These are phyloP conservation scores for Drosophila dives DNA, from an alignment of 2,888 invertebrate species.

Conservation along the genomic window DNA sequence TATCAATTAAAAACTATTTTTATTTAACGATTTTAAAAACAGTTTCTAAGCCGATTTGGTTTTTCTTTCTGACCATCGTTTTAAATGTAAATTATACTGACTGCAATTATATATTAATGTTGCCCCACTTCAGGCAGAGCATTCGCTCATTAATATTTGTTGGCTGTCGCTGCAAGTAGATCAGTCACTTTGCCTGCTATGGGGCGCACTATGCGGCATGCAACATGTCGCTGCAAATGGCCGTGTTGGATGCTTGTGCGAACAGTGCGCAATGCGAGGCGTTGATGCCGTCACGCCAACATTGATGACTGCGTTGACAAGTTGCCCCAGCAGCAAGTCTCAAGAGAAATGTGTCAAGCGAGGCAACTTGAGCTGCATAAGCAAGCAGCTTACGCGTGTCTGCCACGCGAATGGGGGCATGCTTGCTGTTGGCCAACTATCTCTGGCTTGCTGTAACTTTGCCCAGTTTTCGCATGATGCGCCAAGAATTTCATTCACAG, in stretches of 20 bases:
- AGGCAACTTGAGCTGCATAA: conserved; percentile 77
- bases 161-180: conserved; percentile 45
- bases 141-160: conserved; percentile 82
- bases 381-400: conserved; percentile 64
- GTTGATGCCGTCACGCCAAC: conserved; percentile 65
- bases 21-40: neutral
- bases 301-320: conserved; percentile 79
- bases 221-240: conserved; percentile 45
- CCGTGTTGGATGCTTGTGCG: conserved; percentile 45
- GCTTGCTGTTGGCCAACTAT: conserved; percentile 28
- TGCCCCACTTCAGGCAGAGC: conserved; percentile 15
- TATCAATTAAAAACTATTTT: neutral
- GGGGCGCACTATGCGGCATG: conserved; percentile 56
- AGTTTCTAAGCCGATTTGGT: neutral
- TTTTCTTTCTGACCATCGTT: neutral
- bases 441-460: conserved; percentile 20
- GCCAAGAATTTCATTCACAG: conserved; percentile 25
- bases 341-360: conserved; percentile 77
- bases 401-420: conserved; percentile 19
- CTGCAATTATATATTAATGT: neutral
- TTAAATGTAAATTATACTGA: neutral
- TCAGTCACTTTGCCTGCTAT: conserved; percentile 20
- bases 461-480: conserved; percentile 43
- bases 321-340: conserved; percentile 56
- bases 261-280: conserved; percentile 63